These are phyloP conservation scores for Stegana nigrithorax DNA, from an alignment of 2,888 invertebrate species.

Conservation along the genomic window DNA sequence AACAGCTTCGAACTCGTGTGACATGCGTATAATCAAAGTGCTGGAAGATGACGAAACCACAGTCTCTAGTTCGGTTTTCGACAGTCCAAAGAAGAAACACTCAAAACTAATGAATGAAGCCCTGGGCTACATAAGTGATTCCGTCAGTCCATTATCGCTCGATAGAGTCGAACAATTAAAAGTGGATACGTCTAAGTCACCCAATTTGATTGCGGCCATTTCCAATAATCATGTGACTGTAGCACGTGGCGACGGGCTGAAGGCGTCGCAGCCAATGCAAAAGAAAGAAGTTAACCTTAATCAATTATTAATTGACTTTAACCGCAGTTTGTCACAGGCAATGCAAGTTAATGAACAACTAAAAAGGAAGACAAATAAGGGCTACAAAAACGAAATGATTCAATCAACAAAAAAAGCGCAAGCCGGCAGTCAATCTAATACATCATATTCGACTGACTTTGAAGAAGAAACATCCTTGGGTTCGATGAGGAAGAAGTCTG, in stretches of 20 bases:
- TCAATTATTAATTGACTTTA: conserved; percentile 56
- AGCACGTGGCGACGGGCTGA: neutral
- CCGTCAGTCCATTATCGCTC: conserved; percentile 51
- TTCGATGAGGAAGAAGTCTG: neutral
- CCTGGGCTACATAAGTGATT: neutral
- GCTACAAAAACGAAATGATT: no score
- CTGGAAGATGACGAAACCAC: conserved; percentile 50
- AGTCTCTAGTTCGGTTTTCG: conserved; percentile 51
- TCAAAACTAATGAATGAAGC: neutral
- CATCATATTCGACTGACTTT: conserved; percentile 38
- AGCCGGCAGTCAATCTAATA: neutral
- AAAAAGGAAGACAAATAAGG: conserved; percentile 29
- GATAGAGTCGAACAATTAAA: conserved; percentile 47
- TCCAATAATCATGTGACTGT: neutral
- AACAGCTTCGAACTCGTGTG: no score
- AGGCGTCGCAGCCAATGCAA: neutral
- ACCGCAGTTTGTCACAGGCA: conserved; percentile 58
- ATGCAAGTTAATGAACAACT: conserved; percentile 59
- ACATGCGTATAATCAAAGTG: neutral
- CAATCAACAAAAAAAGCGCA: neutral
- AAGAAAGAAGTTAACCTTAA: conserved; percentile 38
- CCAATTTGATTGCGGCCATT: conserved; percentile 17
- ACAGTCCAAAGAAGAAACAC: conserved; percentile 37
- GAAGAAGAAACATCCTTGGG: conserved; percentile 23
- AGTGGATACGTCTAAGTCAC: conserved; percentile 29